Evolutionary conservation across 30 jellyfish, hydroid and myxozoan species (phyloP).

Genomic region (Sanderia malayensis): DNA sequence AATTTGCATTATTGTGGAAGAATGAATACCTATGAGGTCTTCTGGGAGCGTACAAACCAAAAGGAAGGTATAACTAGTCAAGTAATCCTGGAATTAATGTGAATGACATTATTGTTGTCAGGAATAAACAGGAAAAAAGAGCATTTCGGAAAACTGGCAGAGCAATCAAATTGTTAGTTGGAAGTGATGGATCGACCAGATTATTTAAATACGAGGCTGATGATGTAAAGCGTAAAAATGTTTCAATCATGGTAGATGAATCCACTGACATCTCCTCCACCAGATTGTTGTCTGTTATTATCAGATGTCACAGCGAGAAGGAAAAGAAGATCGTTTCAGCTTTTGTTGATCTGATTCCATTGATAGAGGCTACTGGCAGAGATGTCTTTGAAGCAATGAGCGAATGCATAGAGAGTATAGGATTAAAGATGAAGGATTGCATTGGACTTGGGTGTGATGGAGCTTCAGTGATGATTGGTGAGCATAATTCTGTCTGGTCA

Average conservation of each 20-base stretch:
- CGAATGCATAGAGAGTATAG: constrained; percentile 25
- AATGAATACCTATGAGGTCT: too few relatives aligned
- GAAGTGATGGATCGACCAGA: too few relatives aligned
- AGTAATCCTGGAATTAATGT: too few relatives aligned
- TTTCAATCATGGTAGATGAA: constrained; percentile 16
- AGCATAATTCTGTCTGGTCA: constrained; percentile 45
- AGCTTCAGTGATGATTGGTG: constrained; percentile 59
- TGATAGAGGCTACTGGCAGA: constrained; percentile 38
- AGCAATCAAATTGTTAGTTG: too few relatives aligned
- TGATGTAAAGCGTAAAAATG: constrained; percentile 25
- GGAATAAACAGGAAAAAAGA: too few relatives aligned
- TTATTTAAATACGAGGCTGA: constrained; percentile 25
- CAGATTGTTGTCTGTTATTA: constrained; percentile 12
- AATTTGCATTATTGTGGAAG: too few relatives aligned
- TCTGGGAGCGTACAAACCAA: too few relatives aligned
- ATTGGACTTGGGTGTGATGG: constrained; percentile 52
- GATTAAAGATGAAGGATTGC: constrained; percentile 40
- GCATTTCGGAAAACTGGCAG: too few relatives aligned
- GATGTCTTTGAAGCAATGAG: constrained; percentile 31
- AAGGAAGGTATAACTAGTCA: too few relatives aligned
- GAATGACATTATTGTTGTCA: too few relatives aligned
- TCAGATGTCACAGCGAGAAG: constrained; percentile 5
- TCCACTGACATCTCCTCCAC: constrained; percentile 33
- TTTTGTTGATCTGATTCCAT: constrained; percentile 53
- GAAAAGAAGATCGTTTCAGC: constrained; percentile 25